phyloP scores from a whole-genome alignment of 2,113 vertebrate genomes.

The Proterorhinus semilunaris region DNA sequence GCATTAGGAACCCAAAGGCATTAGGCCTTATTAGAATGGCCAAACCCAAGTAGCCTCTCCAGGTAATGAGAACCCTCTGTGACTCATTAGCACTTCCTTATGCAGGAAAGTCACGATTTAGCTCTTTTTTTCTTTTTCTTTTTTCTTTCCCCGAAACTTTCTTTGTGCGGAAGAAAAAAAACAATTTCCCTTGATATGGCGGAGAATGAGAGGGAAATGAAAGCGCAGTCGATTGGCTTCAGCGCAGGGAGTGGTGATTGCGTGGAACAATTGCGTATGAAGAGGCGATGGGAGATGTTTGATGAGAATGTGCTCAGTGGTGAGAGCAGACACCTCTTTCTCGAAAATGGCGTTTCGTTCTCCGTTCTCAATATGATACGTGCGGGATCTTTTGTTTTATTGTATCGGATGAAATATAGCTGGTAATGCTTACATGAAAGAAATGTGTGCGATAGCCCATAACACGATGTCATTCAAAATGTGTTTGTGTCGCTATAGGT shows the following conservation, averaged over 20 bases:
- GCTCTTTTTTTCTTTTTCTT: conserved; percentile 25
- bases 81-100: conserved; percentile 68
- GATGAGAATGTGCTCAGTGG: conserved; percentile 23
- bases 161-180: conserved; percentile 39
- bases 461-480: too few relatives aligned
- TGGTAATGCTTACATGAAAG: too few relatives aligned
- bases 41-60: conserved; percentile 58
- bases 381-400: background rate
- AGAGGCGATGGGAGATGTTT: conserved; percentile 35
- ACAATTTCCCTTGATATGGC: conserved; percentile 48
- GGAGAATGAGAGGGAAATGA: conserved; percentile 34
- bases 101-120: conserved; percentile 31
- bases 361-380: background rate
- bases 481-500: too few relatives aligned
- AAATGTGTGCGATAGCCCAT: too few relatives aligned
- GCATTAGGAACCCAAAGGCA: conserved; percentile 68
- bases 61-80: conserved; percentile 75
- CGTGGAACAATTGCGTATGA: conserved; percentile 39
- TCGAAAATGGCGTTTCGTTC: conserved; percentile 1
- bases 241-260: conserved; percentile 34
- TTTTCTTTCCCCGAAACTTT: conserved; percentile 3
- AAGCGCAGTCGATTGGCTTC: conserved; percentile 34
- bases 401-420: too few relatives aligned
- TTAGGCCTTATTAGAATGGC: conserved; percentile 72
- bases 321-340: conserved; percentile 10